Evolutionary conservation across 2,113 vertebrate species (phyloP).

Genomic region (Bos indicus): DNA sequence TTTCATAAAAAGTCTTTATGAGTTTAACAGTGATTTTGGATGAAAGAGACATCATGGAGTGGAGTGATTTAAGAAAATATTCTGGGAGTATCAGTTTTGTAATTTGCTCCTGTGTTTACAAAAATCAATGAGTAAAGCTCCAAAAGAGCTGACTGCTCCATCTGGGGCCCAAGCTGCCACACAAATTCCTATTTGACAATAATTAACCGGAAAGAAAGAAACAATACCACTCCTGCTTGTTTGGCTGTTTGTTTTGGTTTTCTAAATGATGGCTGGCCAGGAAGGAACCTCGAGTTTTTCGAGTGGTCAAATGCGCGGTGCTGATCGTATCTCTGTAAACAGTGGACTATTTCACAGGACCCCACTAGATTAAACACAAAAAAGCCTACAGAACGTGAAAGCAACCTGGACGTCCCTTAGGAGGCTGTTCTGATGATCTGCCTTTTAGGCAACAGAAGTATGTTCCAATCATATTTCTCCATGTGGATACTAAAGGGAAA

Average conservation of each 20-base stretch:
- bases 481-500: neutral
- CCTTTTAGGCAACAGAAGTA: neutral
- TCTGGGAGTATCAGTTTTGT: neutral
- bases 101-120: conserved; percentile 46
- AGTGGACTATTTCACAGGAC: neutral
- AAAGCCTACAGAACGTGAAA: neutral
- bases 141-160: conserved; percentile 14
- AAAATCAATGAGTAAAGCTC: neutral
- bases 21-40: neutral
- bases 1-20: neutral
- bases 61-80: neutral
- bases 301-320: neutral
- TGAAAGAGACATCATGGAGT: neutral
- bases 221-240: neutral
- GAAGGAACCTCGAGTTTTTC: neutral
- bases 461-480: neutral
- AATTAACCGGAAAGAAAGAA: neutral
- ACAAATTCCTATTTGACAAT: neutral
- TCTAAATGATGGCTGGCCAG: neutral
- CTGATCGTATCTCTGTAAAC: neutral
- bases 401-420: neutral
- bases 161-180: conserved; percentile 20
- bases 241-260: neutral
- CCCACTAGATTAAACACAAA: neutral
- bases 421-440: neutral